Percentiles rank a stretch among this genome's conserved stretches.
Evolutionary conservation across 2,113 vertebrate genomes (phyloP).

Genomic region (Gopherus evgoodei): DNA sequence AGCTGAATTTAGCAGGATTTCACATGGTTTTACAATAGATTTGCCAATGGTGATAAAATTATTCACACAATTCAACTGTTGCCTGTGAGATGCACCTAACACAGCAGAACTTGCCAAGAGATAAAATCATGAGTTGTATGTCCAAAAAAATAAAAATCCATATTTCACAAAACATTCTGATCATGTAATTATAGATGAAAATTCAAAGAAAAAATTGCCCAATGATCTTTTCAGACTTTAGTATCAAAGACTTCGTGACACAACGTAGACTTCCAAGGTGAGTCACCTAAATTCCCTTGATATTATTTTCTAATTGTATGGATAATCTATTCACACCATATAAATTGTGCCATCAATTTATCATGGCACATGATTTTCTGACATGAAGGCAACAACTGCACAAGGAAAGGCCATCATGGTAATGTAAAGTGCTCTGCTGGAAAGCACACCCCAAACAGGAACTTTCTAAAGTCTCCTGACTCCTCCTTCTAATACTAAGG

Average conservation of each 20-base stretch:
- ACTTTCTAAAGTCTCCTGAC: neutral
- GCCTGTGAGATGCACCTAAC: neutral
- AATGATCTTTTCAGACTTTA: neutral
- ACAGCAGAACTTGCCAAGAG: neutral
- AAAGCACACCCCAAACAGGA: neutral
- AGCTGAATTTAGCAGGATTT: neutral
- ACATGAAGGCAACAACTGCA: neutral
- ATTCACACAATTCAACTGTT: neutral
- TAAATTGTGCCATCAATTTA: neutral
- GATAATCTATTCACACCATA: neutral
- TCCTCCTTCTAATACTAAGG: neutral
- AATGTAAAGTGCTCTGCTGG: constrained; percentile 7
- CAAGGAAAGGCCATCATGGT: neutral
- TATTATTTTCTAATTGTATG: neutral
- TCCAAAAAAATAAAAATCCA: neutral
- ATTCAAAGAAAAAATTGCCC: neutral
- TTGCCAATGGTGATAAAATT: fast-evolving
- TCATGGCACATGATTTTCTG: neutral
- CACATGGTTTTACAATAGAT: neutral
- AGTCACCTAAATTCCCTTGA: neutral
- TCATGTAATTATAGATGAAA: neutral
- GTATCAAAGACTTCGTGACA: neutral
- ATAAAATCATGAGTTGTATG: neutral
- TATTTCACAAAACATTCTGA: neutral
- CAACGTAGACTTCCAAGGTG: neutral